phyloP scores from a whole-genome alignment of 1,140 invertebrate species.

The Brachionus calyciflorus region DNA sequence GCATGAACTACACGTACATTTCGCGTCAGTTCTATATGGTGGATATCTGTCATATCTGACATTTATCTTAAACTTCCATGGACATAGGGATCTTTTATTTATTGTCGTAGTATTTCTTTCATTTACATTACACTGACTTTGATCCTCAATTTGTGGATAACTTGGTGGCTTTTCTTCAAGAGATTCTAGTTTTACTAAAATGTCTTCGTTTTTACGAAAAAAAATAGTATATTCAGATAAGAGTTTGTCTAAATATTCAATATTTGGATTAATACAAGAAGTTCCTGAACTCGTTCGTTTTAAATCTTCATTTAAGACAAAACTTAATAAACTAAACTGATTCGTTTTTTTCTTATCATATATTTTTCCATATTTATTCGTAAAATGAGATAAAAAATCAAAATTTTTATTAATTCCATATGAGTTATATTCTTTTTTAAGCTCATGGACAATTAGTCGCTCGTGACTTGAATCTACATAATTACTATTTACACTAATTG shows the following conservation, averaged over 20 bases:
- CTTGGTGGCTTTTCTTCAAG: background rate
- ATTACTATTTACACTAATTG: background rate
- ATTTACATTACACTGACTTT: conserved; percentile 35
- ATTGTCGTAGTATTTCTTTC: conserved; percentile 30
- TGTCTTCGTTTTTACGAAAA: conserved; percentile 16
- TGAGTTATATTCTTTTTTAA: background rate
- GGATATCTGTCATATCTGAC: background rate
- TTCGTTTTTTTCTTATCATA: conserved; percentile 1
- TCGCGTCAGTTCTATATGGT: background rate
- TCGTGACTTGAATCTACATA: background rate
- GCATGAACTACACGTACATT: conserved; percentile 17
- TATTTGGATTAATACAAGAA: background rate
- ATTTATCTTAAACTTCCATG: conserved; percentile 16
- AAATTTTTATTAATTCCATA: background rate
- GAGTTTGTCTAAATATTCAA: background rate
- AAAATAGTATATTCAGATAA: conserved; percentile 3
- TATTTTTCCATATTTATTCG: background rate
- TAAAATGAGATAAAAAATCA: conserved; percentile 23
- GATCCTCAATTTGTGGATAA: background rate
- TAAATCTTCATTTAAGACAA: background rate
- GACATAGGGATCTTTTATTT: conserved; percentile 29
- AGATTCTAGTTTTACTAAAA: background rate
- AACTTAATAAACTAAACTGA: background rate
- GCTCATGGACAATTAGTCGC: background rate
- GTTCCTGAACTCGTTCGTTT: background rate